phyloP scores from a whole-genome alignment of 2,113 vertebrate genomes.

The Bucco capensis region DNA sequence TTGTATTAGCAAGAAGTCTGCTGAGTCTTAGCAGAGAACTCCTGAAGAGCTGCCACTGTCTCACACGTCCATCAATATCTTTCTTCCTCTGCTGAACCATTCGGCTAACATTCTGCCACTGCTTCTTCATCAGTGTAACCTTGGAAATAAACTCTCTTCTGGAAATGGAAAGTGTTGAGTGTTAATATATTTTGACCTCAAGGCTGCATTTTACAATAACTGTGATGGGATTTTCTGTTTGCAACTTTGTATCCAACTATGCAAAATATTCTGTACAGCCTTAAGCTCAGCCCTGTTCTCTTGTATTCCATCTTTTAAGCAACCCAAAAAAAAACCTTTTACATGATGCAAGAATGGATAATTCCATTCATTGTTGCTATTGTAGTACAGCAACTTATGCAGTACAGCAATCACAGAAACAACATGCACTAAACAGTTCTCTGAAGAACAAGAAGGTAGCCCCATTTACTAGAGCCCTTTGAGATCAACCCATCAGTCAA shows the following conservation, averaged over 20 bases:
- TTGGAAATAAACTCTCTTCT: slow-evolving; percentile 87
- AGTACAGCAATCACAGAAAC: neutral
- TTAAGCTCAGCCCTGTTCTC: neutral
- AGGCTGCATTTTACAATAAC: neutral
- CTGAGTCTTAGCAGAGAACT: slow-evolving; percentile 73
- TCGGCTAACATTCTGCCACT: slow-evolving; percentile 81
- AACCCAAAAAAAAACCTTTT: neutral
- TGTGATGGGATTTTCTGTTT: neutral
- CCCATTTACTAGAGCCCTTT: too few relatives aligned
- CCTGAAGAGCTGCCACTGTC: slow-evolving; percentile 81
- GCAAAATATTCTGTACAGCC: neutral
- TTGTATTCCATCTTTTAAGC: neutral
- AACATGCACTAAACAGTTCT: neutral
- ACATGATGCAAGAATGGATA: neutral
- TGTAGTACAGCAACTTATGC: neutral
- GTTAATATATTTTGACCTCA: neutral
- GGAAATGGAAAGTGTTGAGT: neutral
- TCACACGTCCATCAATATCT: slow-evolving; percentile 73
- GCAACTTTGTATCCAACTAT: neutral
- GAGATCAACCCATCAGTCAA: too few relatives aligned
- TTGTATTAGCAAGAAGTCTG: slow-evolving; percentile 72
- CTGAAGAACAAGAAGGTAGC: neutral
- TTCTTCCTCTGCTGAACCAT: slow-evolving; percentile 76
- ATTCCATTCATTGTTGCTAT: neutral
- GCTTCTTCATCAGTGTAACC: slow-evolving; percentile 79